These are phyloP conservation scores for Dorcus parallelipipedus DNA, from an alignment of 2,888 invertebrate species.

Conservation along the genomic window DNA sequence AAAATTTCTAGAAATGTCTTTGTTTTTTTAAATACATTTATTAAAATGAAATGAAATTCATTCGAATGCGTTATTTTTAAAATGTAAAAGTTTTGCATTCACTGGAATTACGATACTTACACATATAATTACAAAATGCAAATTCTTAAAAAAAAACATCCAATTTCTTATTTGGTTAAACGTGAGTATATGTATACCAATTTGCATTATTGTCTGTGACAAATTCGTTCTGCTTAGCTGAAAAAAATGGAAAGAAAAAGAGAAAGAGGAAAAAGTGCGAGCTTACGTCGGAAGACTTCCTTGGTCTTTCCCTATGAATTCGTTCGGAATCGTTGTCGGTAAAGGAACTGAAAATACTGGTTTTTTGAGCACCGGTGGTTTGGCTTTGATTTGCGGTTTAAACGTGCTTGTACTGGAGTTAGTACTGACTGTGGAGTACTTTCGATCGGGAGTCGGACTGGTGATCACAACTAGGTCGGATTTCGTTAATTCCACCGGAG, in stretches of 20 bases:
- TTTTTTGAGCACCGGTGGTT: slow-evolving; percentile 76
- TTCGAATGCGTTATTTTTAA: no score
- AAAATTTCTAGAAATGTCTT: no score
- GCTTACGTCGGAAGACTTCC: slow-evolving; percentile 21
- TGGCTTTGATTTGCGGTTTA: slow-evolving; percentile 74
- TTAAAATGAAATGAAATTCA: no score
- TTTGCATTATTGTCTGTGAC: slow-evolving; percentile 27
- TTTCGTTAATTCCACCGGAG: slow-evolving; percentile 31
- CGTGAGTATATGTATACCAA: slow-evolving; percentile 20
- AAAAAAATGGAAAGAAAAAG: neutral
- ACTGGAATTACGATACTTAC: neutral
- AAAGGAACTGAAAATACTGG: slow-evolving; percentile 55
- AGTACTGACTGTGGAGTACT: slow-evolving; percentile 38
- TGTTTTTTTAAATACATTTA: no score
- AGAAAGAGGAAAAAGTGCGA: neutral
- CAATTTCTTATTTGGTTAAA: slow-evolving; percentile 3
- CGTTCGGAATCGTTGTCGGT: slow-evolving; percentile 34
- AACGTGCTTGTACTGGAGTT: slow-evolving; percentile 46
- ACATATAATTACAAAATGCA: neutral
- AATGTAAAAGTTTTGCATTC: no score
- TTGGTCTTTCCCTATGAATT: slow-evolving; percentile 18
- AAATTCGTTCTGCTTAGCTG: slow-evolving; percentile 8
- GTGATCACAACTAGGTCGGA: slow-evolving; percentile 37
- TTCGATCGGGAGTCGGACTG: slow-evolving; percentile 42
- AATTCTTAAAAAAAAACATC: neutral